Percentiles rank a stretch among this genome's conserved stretches.
phyloP scores from a whole-genome alignment of 2,797 vertebrate genomes.

The Micropoecilia bifurca region DNA sequence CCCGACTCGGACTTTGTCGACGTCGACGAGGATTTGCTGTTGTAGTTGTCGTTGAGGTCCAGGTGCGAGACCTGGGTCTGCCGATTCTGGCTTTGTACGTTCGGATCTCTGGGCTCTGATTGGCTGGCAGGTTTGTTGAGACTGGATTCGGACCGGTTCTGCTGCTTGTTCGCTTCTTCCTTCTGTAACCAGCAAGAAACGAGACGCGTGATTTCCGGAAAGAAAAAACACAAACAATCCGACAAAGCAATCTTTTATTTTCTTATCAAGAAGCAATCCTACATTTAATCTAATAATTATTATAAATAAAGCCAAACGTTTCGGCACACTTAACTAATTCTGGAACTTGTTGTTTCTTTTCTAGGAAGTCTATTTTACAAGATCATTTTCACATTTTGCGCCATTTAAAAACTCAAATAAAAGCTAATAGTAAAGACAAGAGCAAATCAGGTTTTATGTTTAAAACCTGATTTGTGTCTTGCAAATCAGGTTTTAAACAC shows the following conservation, averaged over 20 bases:
- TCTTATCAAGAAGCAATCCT: background rate
- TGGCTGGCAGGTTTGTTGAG: slow-evolving; percentile 52
- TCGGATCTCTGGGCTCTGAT: slow-evolving; percentile 63
- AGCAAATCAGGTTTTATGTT: background rate
- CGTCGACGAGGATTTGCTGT: slow-evolving; percentile 77
- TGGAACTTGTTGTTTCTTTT: background rate
- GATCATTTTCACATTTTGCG: background rate
- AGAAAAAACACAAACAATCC: slow-evolving; percentile 14
- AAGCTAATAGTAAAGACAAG: background rate
- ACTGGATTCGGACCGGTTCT: slow-evolving; percentile 58
- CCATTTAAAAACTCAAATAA: background rate
- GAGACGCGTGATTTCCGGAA: background rate
- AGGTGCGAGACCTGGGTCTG: slow-evolving; percentile 73
- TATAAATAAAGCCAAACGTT: background rate
- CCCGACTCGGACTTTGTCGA: slow-evolving; percentile 52
- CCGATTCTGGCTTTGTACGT: slow-evolving; percentile 55
- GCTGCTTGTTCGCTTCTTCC: slow-evolving; percentile 51
- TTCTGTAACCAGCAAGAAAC: slow-evolving; percentile 49
- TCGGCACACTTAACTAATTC: background rate
- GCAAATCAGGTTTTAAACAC: background rate
- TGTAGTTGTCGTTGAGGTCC: slow-evolving; percentile 94
- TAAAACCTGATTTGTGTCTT: too few relatives aligned
- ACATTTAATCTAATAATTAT: background rate
- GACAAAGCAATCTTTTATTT: background rate
- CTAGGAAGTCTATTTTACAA: background rate